phyloP scores from a whole-genome alignment of 2,113 vertebrate genomes.

The Paraplagusia blochii region DNA sequence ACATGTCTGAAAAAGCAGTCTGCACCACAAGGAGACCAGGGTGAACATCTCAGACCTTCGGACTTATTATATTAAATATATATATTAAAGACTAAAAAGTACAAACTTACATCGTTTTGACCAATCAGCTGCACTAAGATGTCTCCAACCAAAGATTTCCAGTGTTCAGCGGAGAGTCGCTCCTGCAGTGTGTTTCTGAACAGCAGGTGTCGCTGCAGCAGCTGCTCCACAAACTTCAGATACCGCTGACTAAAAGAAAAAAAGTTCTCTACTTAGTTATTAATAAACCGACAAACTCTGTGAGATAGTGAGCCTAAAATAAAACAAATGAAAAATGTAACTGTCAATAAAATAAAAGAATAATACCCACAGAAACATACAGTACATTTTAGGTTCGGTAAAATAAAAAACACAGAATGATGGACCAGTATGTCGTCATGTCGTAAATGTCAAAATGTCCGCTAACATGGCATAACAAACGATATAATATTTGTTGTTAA shows the following conservation, averaged over 20 bases:
- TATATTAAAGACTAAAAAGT: background rate
- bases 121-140: constrained; percentile 74
- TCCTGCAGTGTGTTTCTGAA: constrained; percentile 78
- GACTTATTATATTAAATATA: background rate
- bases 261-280: too few species aligned
- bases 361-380: too few species aligned
- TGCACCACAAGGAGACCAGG: constrained; percentile 30
- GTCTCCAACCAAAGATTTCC: constrained; percentile 73
- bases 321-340: too few species aligned
- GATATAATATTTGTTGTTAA: too few species aligned
- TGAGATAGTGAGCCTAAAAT: too few species aligned
- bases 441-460: too few species aligned
- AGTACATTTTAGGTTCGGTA: too few species aligned
- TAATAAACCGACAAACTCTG: too few species aligned
- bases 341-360: too few species aligned
- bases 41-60: background rate
- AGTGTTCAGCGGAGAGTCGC: constrained; percentile 62
- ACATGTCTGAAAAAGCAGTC: constrained; percentile 70
- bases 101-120: constrained; percentile 64
- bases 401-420: too few species aligned
- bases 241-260: constrained; percentile 61
- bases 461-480: too few species aligned
- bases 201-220: constrained; percentile 72
- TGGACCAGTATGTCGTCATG: too few species aligned
- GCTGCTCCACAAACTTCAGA: constrained; percentile 66